Percentiles rank a stretch among this genome's conserved stretches.
These are phyloP conservation scores for Diadumene lineata DNA, from an alignment of 92 coral and sea anemone species.

Conservation along the genomic window DNA sequence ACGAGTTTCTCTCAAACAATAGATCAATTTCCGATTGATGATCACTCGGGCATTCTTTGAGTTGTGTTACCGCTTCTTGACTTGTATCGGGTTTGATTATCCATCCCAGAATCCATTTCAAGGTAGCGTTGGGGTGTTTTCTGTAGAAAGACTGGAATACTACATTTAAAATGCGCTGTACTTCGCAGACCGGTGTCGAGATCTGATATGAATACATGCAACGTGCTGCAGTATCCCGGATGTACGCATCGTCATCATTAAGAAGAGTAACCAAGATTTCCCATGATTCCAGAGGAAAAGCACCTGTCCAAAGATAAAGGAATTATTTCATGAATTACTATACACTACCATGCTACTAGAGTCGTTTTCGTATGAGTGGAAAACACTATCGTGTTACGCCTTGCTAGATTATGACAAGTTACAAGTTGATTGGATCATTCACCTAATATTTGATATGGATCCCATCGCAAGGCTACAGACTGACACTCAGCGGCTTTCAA, in stretches of 20 bases:
- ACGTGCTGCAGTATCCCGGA: slow-evolving; percentile 55
- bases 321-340: too few relatives aligned
- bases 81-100: slow-evolving; percentile 27
- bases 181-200: too few relatives aligned
- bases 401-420: too few relatives aligned
- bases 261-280: slow-evolving; percentile 58
- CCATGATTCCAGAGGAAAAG: slow-evolving; percentile 60
- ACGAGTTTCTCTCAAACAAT: slow-evolving; percentile 74
- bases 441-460: slow-evolving; percentile 38
- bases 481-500: slow-evolving; percentile 51
- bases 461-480: slow-evolving; percentile 29
- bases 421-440: too few relatives aligned
- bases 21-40: slow-evolving; percentile 50
- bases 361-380: too few relatives aligned
- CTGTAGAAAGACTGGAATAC: slow-evolving; percentile 45
- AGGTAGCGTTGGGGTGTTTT: slow-evolving; percentile 36
- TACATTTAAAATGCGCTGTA: slow-evolving; percentile 6
- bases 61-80: slow-evolving; percentile 11
- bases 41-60: slow-evolving; percentile 7
- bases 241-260: slow-evolving; percentile 65
- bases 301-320: slow-evolving; percentile 29
- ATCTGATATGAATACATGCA: neutral
- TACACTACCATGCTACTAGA: too few relatives aligned
- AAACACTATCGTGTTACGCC: too few relatives aligned
- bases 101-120: slow-evolving; percentile 74